Conservation (phyloP, 2,888 invertebrate genomes). For the Quadroppia sp. region DNA sequence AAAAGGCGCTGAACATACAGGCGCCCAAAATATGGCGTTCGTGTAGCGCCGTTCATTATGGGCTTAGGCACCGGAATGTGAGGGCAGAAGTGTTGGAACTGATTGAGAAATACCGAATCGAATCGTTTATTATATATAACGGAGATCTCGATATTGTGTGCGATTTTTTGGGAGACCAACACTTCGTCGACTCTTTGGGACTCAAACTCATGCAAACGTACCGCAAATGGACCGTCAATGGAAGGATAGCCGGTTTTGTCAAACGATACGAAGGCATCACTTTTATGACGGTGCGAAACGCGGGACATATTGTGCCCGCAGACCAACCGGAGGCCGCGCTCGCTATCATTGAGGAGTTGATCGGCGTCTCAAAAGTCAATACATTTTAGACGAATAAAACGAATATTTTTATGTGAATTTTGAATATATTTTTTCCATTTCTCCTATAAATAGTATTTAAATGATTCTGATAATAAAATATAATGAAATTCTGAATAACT, state of each 20-base stretch:
- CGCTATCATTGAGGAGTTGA: slow-evolving; percentile 2
- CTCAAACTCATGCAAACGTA: background rate
- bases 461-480: too few relatives aligned
- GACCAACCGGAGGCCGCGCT: slow-evolving; percentile 9
- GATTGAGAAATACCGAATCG: background rate
- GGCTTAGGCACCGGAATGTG: background rate
- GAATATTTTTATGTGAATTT: too few relatives aligned
- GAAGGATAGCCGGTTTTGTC: too few relatives aligned
- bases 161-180: slow-evolving; percentile 13
- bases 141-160: background rate
- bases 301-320: slow-evolving; percentile 31
- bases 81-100: background rate
- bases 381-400: too few relatives aligned
- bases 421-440: too few relatives aligned
- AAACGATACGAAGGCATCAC: background rate
- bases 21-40: background rate
- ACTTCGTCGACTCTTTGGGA: background rate
- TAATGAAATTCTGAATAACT: too few relatives aligned
- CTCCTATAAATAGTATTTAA: too few relatives aligned
- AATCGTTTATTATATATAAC: slow-evolving; percentile 15
- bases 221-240: background rate
- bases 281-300: background rate
- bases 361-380: background rate
- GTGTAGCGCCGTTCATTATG: background rate
- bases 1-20: background rate